These are phyloP conservation scores for Psammodynastes pulverulentus DNA, from an alignment of 2,113 vertebrate genomes.

Conservation along the genomic window DNA sequence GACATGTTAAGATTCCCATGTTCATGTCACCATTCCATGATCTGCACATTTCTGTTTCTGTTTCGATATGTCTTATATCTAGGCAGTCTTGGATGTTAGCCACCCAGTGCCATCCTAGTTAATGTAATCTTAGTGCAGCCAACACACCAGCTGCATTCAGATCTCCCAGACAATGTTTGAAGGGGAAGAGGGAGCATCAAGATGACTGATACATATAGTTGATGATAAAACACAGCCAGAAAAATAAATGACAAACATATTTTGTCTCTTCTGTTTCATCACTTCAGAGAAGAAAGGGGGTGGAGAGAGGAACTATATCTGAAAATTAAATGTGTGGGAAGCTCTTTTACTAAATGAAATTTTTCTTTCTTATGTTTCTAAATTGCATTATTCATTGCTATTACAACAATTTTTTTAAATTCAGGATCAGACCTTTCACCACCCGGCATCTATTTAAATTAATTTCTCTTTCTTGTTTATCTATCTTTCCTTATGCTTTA, in stretches of 20 bases:
- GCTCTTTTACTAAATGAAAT: not conserved
- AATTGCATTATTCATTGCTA: not conserved
- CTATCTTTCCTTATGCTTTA: not conserved
- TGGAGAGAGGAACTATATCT: not conserved
- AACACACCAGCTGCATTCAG: not conserved
- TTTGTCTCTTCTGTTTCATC: not conserved
- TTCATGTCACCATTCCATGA: not conserved
- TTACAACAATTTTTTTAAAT: not conserved
- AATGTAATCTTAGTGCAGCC: not conserved
- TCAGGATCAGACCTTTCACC: not conserved
- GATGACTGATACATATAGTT: not conserved
- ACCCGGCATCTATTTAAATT: not conserved
- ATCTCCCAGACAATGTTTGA: not conserved
- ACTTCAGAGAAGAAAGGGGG: not conserved
- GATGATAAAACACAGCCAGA: not conserved
- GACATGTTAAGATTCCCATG: not conserved
- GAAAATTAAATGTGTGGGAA: conserved; percentile 1
- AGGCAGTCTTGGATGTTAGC: no score
- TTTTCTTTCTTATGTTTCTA: no score
- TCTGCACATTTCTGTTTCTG: not conserved
- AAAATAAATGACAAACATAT: not conserved
- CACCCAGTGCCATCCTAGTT: not conserved
- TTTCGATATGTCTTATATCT: not conserved
- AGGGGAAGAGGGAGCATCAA: not conserved
- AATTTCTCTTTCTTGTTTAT: not conserved